Conservation (phyloP, 92 coral and sea anemone genomes). For the Paramuricea clavata region DNA sequence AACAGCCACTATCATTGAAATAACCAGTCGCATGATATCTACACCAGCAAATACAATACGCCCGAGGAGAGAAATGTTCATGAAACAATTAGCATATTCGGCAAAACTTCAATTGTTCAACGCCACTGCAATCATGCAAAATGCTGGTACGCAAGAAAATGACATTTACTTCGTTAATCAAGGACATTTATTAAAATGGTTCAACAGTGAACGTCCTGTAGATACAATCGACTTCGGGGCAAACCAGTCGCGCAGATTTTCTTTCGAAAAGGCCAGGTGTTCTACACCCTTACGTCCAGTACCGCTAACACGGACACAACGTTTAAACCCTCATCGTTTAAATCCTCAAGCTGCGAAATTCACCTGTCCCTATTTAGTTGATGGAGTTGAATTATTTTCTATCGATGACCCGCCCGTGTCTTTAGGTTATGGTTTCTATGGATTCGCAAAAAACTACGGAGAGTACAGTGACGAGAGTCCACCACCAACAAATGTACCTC, state of each 20-base stretch:
- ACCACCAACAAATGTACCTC: not conserved
- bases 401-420: not conserved
- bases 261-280: no score
- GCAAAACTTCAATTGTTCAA: not conserved
- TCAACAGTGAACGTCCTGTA: no score
- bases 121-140: not conserved
- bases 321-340: no score
- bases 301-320: no score
- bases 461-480: not conserved
- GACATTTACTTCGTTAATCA: constrained; percentile 34
- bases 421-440: constrained; percentile 18
- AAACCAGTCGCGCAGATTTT: no score
- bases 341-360: no score
- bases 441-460: constrained; percentile 4
- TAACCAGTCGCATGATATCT: no score
- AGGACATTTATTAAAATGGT: constrained; percentile 22
- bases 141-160: not conserved
- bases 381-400: not conserved
- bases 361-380: constrained; percentile 7
- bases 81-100: not conserved
- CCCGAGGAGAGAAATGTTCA: not conserved
- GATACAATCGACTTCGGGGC: no score
- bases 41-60: no score
- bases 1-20: no score
- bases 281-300: no score